Evolutionary conservation across 2,888 invertebrate genomes (phyloP), one percentile per base, ranked within the genome.

Genomic region (Rhaphigaster nebulosa): DNA sequence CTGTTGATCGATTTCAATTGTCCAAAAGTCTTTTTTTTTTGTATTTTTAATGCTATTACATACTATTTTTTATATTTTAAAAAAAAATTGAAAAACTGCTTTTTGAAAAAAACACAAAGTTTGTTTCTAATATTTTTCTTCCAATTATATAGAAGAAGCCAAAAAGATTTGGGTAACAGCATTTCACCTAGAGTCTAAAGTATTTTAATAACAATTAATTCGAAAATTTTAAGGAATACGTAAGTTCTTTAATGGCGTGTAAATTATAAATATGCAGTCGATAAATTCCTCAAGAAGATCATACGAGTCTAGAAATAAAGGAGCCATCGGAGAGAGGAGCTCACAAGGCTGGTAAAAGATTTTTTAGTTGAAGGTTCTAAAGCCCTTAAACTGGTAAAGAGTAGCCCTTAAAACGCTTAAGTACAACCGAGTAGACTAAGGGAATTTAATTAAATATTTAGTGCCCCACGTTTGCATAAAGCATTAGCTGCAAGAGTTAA

Each of bases 391-490:
- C 8, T 8, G 34, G 34, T 76, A 20, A 76, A 76, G 70, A 3
- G 38, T 20, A 6, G 38, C 20, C 20, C 70, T 76, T 65, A 65
- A 65, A 65, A 3, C 65, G 18, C n/a, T 65, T 76, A 76, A 76
- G 70, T 76, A 38, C 20, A 76, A 8, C 34, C 34, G 34, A 76
- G 38, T 38, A 23, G 70, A 76, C 34, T 76, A 76, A n/a, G 34
- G 23, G 70, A 76, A 76, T 76, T 76, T 76, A 76, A 76, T 76
- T 76, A 76, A 76, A 76, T 76, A 38, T 76, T 76, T 76, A 76
- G 70, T 76, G 23, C 1, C 1, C 38, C 70, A 34, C 34, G 18
- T 76, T 76, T 76, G 34, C 70, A 76, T 76, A 76, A 76, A 38
- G 70, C 70, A 76, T 76, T 38, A 76, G 70, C 70, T 20, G 38